phyloP scores from a whole-genome alignment of 2,113 vertebrate genomes.

The Mormyrus iriodes region DNA sequence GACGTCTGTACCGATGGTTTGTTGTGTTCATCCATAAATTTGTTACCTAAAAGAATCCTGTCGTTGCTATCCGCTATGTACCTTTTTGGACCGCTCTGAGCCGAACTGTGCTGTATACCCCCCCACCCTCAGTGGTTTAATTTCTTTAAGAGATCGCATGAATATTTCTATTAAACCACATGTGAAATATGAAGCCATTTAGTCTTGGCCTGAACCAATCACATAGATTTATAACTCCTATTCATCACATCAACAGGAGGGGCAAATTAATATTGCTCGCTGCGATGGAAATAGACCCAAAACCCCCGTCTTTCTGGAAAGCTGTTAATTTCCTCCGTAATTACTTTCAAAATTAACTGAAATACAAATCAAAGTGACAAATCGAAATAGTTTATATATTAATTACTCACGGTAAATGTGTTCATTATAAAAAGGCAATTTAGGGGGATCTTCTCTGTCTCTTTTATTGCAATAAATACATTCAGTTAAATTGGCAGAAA shows the following conservation, averaged over 20 bases:
- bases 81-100: neutral
- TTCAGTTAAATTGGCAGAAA: slow-evolving; percentile 43
- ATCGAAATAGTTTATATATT: slow-evolving; percentile 94
- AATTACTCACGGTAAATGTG: slow-evolving; percentile 89
- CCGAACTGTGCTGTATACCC: slow-evolving; percentile 44
- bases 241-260: slow-evolving; percentile 93
- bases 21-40: neutral
- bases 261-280: slow-evolving; percentile 89
- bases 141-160: slow-evolving; percentile 97
- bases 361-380: slow-evolving; percentile 99
- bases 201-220: slow-evolving; percentile 95
- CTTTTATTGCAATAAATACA: slow-evolving; percentile 82
- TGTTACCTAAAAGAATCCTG: neutral
- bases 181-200: slow-evolving; percentile 99
- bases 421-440: slow-evolving; percentile 96
- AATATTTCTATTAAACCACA: slow-evolving; percentile 99
- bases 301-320: slow-evolving; percentile 86
- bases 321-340: slow-evolving; percentile 94
- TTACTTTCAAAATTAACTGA: slow-evolving; percentile 99
- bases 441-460: slow-evolving; percentile 75
- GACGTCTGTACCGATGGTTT: neutral
- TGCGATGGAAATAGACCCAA: slow-evolving; percentile 80
- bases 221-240: slow-evolving; percentile 94
- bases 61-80: neutral
- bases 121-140: slow-evolving; percentile 74